Evolutionary conservation across 2,888 invertebrate genomes (phyloP), one percentile per base, ranked within the genome.

Genomic region (Neria commutata): DNA sequence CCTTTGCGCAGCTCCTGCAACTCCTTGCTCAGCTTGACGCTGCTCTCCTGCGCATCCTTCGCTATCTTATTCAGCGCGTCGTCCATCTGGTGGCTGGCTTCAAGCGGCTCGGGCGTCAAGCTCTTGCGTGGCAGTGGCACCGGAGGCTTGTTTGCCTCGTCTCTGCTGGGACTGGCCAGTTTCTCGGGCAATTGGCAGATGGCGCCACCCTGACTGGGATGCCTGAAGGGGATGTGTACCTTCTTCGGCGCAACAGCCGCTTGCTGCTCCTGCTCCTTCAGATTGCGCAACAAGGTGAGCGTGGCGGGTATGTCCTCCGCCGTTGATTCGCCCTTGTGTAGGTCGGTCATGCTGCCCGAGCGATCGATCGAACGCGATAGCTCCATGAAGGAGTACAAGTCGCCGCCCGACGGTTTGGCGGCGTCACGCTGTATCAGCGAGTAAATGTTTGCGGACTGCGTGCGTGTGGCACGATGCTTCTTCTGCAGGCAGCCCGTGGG

Each of bases 371-470:
- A 83, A 14, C 84, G 78, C 37, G 83, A 78, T 68, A 86, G 81
- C 63, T 84, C 85, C 46, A 86, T 76, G 48, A 85, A 87, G 59
- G 87, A 87, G 37, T 84, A 84, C 8, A 87, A 83, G 81, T 79
- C 79, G 0, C 82, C 82, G 0, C 83, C 82, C 1, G 81, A 81
- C 6, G 80, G 83, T 57, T 81, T 81, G 1, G 79, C 79, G 0
- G 81, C 82, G 68, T 88, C 87, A 68, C 87, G 86, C 72, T 89
- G 88, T 60, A 92, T 89, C 72, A 92, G 84, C 62, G 89, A 89
- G 60, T 91, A 91, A 63, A 94, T 89, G 77, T 94, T 94, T 0
- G 92, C 94, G 0, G 94, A 94, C 50, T 92, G 83, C 2, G 93
- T 93, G 63, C 93, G 84, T 0, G 91, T 89, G 1, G 93, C 92